Percentiles rank a stretch among this genome's conserved stretches.
Evolutionary conservation across 2,113 vertebrate genomes (phyloP).

Genomic region (Ammospiza caudacuta): DNA sequence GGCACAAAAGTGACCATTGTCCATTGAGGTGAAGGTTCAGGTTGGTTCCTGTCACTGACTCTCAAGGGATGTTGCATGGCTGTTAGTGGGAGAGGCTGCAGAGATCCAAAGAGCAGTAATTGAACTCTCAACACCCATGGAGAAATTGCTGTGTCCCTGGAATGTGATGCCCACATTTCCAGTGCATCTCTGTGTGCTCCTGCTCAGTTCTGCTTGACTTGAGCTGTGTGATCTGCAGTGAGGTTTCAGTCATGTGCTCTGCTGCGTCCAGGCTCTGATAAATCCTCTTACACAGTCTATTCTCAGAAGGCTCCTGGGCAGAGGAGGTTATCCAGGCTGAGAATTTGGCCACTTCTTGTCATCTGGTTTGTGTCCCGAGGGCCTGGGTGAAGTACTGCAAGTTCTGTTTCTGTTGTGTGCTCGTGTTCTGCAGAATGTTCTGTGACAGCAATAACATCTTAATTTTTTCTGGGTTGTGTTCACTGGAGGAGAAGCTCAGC

Average conservation of each 20-base stretch:
- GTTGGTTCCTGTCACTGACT: background rate
- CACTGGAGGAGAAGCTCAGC: background rate
- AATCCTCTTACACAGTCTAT: constrained; percentile 37
- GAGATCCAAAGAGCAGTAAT: background rate
- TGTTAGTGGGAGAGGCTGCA: background rate
- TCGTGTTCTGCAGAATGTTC: background rate
- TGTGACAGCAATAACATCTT: background rate
- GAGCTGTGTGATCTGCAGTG: background rate
- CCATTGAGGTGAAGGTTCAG: background rate
- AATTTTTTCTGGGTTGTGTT: background rate
- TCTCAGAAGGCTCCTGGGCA: background rate
- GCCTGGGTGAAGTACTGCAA: background rate
- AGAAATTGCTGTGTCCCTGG: rapidly evolving
- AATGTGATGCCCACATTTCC: too few species aligned
- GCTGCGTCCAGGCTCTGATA: background rate
- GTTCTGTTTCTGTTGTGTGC: background rate
- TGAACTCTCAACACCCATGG: background rate
- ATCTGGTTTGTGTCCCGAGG: background rate
- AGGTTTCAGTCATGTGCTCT: background rate
- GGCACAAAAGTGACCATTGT: background rate
- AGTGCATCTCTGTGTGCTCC: background rate
- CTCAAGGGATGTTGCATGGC: background rate
- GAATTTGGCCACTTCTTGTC: background rate
- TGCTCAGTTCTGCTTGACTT: rapidly evolving
- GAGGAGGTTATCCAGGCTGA: constrained; percentile 6